Evolutionary conservation across 2,888 invertebrate species (phyloP), one percentile per base, ranked within the genome.

Genomic region (Habroteleia sp.): DNA sequence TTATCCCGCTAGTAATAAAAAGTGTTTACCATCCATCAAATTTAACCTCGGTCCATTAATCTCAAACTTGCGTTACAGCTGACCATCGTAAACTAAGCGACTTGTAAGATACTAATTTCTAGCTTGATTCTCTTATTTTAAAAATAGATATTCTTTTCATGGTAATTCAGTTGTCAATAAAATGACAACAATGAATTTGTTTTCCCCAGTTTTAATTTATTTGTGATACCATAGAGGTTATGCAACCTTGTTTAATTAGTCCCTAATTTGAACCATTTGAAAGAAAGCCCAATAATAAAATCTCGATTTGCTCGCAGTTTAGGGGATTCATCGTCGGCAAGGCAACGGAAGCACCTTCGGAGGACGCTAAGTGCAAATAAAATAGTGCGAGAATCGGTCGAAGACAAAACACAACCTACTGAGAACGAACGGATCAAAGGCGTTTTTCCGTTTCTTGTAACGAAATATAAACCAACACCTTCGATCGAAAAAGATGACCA

Each of bases 391-490:
- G 54, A 20, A 4, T 3, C 8, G 5, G 25, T 25, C 14, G 39
- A 31, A n/a, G 62, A 54, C 14, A 54, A 33, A 39, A 33, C 39
- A 14, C 14, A 8, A 13, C 25, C 29, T 50, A 17, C 6, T 33
- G 16, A 29, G 8, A 44, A 56, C 13, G 76, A 71, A 17, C 74
- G 69, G 11, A 52, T 41, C 10, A 71, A 65, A 16, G 54, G 27
- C 25, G 35, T 41, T 20, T 58, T 69, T 58, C 62, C 52, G 23
- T 77, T 66, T 8, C 72, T 72, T 16, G 72, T 74, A 7, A 52
- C 62, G 1, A 77, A 77, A 39, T 76, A 77, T 48, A 77, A 76
- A 14, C 74, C 76, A 2, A 69, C 71, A 33, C 73, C 72, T 14
- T 37, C 44, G 10, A 44, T n/a, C 3, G 50, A 5, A 1, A 39